Base-by-base conservation (phyloP, 2,888 invertebrate genomes). In the Nomada lathburiana region DNA sequence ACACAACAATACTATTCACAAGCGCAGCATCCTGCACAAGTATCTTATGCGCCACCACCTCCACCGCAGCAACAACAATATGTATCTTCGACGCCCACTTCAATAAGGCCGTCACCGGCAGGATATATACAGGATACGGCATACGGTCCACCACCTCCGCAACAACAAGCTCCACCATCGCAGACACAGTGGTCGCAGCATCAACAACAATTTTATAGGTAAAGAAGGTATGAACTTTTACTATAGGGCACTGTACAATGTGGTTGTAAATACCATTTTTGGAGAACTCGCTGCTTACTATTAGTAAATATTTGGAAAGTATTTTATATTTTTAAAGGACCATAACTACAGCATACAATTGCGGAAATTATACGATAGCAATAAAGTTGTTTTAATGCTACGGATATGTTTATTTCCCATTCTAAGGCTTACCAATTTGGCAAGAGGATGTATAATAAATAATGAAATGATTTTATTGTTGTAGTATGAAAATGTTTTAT, bases 181-280 rank as follows among this genome's bases (percentile, higher is more conserved):
- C 90, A 88, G 47, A 84, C 86, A 23, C 90, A 94, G 71, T 95
- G 95, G 92, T 94, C 94, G 88, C 95, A 95, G 84, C 94, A 94
- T 86, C 95, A 95, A 80, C 96, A 96, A 89, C 96, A 96, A 91
- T 96, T 96, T 94, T 96, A 96, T 93, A 95, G 96, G 94, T 95
- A 94, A 92, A 86, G 74, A 20, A 63, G 47, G 47, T 65, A 68
- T 18, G n/a, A 57, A 47, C 26, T 23, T 55, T 73, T 67, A 59
- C 55, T 64, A 10, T 29, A 29, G 70, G 63, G 55, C 70, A 50
- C 63, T 70, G 65, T 80, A 71, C 47, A 65, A 59, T 81, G 55
- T 80, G 64, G 53, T 72, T 36, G 16, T 23, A 50, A 10, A n/a
- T 69, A 72, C 42, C 47, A 60, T 53, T 80, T 52, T 52, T 60